Base-by-base conservation (phyloP, 92 coral and sea anemone species). In the Diadumene lineata region DNA sequence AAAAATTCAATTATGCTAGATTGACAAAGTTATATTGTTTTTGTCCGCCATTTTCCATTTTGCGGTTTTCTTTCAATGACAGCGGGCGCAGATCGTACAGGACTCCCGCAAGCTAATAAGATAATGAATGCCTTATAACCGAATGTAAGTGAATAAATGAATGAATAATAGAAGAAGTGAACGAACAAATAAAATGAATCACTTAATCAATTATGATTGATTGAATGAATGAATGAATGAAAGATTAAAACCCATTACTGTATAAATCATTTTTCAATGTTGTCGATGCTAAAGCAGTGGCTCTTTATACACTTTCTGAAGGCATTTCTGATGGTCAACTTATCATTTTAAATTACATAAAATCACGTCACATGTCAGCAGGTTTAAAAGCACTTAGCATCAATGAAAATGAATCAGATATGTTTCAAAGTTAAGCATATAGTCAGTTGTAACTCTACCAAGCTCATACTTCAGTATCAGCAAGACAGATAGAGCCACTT, bases 31-130 rank as follows among this genome's bases (percentile, higher is more conserved):
- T 10, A 66, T 18, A 24, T 7, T 64, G 34, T 3, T 7, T 64
- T 33, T 55, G 74, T 69, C 74, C 74, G 74, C 74, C 74, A 69
- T 69, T 21, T 69, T 69, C 60, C 74, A 61, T 34, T 25, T 33
- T 24, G n/a, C n/a, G n/a, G n/a, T n/a, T n/a, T 15, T 43, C 11
- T 26, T 7, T 23, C 8, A 24, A 25, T 0, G 25, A 1, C 1
- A 17, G 74, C 74, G 74, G 74, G 74, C 74, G 74, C 74, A 15
- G 29, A 53, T 9, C 19, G 4, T 2, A 67, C 72, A 67, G 72
- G 72, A 16, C 34, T 31, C 72, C 72, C 72, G 29, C 18, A 13
- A 6, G 48, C 48, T 13, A 38, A 38, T 4, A 4, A 38, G 6
- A 38, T 38, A 19, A 22, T 22, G 64, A 23, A n/a, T 7, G 29